Evolutionary conservation across 2,113 vertebrate genomes (phyloP).

Genomic region (Hylia prasina): DNA sequence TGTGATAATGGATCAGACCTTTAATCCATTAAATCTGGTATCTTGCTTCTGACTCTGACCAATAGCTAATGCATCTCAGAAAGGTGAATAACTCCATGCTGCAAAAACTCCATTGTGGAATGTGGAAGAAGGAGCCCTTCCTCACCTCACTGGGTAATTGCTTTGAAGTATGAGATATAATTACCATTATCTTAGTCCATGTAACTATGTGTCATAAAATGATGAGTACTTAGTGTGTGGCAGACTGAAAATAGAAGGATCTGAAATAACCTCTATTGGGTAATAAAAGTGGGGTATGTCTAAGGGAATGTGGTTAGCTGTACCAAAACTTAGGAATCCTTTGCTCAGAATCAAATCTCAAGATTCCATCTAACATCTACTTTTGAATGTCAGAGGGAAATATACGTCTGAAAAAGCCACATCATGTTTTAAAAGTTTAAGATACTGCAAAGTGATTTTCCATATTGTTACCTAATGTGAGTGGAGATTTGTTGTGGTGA

Average conservation of each 20-base stretch:
- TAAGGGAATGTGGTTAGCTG: neutral
- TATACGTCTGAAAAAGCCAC: neutral
- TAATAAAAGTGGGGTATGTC: neutral
- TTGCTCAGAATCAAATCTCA: neutral
- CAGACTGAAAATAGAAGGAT: slow-evolving; percentile 56
- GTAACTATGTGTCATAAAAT: slow-evolving; percentile 57
- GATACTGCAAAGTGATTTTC: neutral
- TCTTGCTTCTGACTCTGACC: slow-evolving; percentile 61
- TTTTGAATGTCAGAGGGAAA: neutral
- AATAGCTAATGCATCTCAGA: slow-evolving; percentile 50
- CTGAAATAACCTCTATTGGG: slow-evolving; percentile 33
- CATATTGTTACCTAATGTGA: neutral
- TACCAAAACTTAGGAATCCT: neutral
- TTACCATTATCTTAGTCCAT: slow-evolving; percentile 61
- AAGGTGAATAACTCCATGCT: slow-evolving; percentile 54
- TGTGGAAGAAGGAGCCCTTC: slow-evolving; percentile 42
- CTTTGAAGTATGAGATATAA: slow-evolving; percentile 62
- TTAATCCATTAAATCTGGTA: slow-evolving; percentile 65
- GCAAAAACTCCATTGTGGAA: slow-evolving; percentile 41
- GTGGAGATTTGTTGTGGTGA: neutral
- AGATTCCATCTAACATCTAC: neutral
- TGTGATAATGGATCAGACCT: slow-evolving; percentile 68
- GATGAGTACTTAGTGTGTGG: slow-evolving; percentile 50
- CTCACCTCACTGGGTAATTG: slow-evolving; percentile 47
- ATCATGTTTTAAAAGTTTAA: neutral